These are phyloP conservation scores for Leptobrachium ailaonicum DNA, from an alignment of 2,113 vertebrate genomes.

Conservation along the genomic window DNA sequence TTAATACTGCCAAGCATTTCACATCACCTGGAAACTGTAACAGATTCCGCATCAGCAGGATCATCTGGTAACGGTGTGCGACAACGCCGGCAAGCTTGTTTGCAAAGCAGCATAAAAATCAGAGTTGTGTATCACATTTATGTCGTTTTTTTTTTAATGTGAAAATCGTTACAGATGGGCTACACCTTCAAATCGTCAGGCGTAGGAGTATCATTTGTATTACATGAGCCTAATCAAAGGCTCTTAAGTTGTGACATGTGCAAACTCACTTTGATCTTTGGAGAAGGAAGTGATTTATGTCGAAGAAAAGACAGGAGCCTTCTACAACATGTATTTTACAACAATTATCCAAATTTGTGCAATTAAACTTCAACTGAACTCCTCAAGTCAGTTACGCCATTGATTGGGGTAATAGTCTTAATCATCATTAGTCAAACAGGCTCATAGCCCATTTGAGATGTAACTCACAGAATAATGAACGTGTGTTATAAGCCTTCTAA, in stretches of 20 bases:
- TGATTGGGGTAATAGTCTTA: slow-evolving; percentile 3
- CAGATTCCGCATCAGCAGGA: neutral
- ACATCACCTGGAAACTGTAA: neutral
- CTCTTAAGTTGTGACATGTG: slow-evolving; percentile 3
- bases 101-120: neutral
- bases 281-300: slow-evolving; percentile 15
- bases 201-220: neutral
- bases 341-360: slow-evolving; percentile 43
- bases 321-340: slow-evolving; percentile 28
- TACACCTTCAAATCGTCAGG: neutral
- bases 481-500: too few species aligned
- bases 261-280: slow-evolving; percentile 7
- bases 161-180: neutral
- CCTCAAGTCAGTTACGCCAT: slow-evolving; percentile 14
- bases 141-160: too few species aligned
- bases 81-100: too few species aligned
- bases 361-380: slow-evolving; percentile 21
- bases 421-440: slow-evolving; percentile 18
- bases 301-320: neutral
- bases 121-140: neutral
- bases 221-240: neutral
- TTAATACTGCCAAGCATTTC: neutral
- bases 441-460: slow-evolving; percentile 8
- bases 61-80: neutral
- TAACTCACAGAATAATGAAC: neutral